Evolutionary conservation across 1,140 invertebrate species (phyloP), one percentile per base, ranked within the genome.

Genomic region (Platorchestia sp.): DNA sequence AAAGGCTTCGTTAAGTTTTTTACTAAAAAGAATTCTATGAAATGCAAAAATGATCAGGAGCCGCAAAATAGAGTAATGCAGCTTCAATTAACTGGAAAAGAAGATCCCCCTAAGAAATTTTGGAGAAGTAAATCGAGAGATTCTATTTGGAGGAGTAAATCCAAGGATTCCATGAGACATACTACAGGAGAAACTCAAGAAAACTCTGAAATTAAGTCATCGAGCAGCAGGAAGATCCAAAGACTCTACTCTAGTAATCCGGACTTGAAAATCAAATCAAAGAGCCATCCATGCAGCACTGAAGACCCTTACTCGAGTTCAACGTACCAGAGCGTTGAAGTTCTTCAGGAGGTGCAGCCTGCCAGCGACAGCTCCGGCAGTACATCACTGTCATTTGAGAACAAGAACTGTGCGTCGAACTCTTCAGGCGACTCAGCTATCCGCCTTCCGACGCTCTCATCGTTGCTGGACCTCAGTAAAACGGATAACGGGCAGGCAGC

Each of bases 91-190:
- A n/a, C 19, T 3, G 91, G 19, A 10, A n/a, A n/a, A n/a, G 45
- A 93, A 93, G 45, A 27, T 19, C 45, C 91, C 5, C 36, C 3
- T 47, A 93, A 45, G 40, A 93, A 93, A 40, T 93, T 93, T 44
- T 44, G 43, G 10, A 14, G 91, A 40, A 93, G 91, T 40, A 93
- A 93, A 45, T 93, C 91, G 40, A 93, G n/a, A n/a, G 91, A 93
- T 47, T 93, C 91, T 40, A 36, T 93, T 27, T 93, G 91, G 91
- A 45, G 91, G 40, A 93, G 91, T 40, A 93, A 93, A 45, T 93
- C 91, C 7, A 93, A 47, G 36, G 91, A 93, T 47, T 93, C 91
- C 10, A 36, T 93, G 36, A 45, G 10, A 16, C 40, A 44, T 93
- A 16, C n/a, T 36, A 47, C 19, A 43, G 87, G 42, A 19, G 59